Conservation (phyloP, 2,888 invertebrate species). For the Calliopum simillimum region DNA sequence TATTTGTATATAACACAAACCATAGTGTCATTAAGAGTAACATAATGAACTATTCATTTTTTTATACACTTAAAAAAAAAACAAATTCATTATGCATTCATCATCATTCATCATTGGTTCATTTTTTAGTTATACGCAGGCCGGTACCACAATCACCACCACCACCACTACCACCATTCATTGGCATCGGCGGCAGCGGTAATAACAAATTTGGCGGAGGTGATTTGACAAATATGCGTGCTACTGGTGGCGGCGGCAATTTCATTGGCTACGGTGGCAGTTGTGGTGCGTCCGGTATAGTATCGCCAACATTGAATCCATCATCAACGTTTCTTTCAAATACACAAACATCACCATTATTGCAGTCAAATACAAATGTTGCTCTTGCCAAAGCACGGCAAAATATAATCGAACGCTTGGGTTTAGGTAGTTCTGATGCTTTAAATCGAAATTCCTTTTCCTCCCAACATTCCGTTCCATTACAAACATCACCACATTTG, state of each 20-base stretch:
- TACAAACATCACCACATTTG: slow-evolving; percentile 35
- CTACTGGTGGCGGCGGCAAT: slow-evolving; percentile 47
- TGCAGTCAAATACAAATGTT: slow-evolving; percentile 51
- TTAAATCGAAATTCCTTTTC: slow-evolving; percentile 29
- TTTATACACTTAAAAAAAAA: neutral
- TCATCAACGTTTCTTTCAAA: neutral
- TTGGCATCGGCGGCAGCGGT: slow-evolving; percentile 56
- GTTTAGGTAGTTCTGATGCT: slow-evolving; percentile 45
- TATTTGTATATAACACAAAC: no score
- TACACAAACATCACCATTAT: slow-evolving; percentile 34
- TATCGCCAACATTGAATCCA: slow-evolving; percentile 13
- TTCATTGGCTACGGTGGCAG: slow-evolving; percentile 69
- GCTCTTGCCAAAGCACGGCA: slow-evolving; percentile 64
- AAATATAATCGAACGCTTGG: slow-evolving; percentile 58
- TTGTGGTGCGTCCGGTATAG: slow-evolving; percentile 38
- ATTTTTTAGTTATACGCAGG: slow-evolving; percentile 70
- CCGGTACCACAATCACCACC: slow-evolving; percentile 70
- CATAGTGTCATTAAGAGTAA: neutral
- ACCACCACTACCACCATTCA: slow-evolving; percentile 51
- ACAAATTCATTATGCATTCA: slow-evolving; percentile 37
- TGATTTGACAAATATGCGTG: slow-evolving; percentile 48
- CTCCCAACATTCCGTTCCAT: slow-evolving; percentile 41
- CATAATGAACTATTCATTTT: neutral
- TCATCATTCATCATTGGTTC: slow-evolving; percentile 57
- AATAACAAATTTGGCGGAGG: slow-evolving; percentile 44